A percentile compares a stretch with the other conserved stretches of the same genome.
These are phyloP conservation scores for Micromys minutus DNA, from an alignment of 2,113 vertebrate genomes.

Conservation along the genomic window DNA sequence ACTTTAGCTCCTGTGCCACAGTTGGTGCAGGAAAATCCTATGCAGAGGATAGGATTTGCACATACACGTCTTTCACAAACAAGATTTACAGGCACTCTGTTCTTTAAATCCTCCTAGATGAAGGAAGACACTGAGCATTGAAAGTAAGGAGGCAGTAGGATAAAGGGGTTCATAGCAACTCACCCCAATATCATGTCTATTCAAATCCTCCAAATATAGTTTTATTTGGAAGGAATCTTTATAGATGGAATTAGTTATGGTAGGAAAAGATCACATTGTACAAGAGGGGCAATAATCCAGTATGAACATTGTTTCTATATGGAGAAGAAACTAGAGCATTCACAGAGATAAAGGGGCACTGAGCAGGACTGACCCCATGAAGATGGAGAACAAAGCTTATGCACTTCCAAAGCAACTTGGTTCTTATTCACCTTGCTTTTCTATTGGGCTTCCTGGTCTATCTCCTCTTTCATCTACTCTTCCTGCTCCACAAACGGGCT, in stretches of 20 bases:
- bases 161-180: background rate
- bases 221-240: background rate
- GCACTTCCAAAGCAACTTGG: background rate
- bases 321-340: background rate
- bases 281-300: background rate
- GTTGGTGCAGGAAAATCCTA: background rate
- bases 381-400: background rate
- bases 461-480: background rate
- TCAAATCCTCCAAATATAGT: background rate
- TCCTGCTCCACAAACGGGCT: background rate
- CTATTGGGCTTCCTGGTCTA: background rate
- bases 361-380: background rate
- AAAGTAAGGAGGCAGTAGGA: background rate
- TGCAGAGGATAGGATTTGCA: no score
- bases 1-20: conserved; percentile 24
- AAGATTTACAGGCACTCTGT: background rate
- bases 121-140: background rate
- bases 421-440: background rate
- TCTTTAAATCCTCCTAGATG: background rate
- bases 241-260: background rate
- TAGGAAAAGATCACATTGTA: background rate
- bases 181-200: background rate
- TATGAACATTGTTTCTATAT: background rate
- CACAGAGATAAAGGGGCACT: background rate
- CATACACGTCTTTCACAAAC: background rate